Percentiles rank a stretch among this genome's conserved stretches.
phyloP scores from a whole-genome alignment of 30 jellyfish, hydroid and myxozoan genomes.

The Clytia hemisphaerica region DNA sequence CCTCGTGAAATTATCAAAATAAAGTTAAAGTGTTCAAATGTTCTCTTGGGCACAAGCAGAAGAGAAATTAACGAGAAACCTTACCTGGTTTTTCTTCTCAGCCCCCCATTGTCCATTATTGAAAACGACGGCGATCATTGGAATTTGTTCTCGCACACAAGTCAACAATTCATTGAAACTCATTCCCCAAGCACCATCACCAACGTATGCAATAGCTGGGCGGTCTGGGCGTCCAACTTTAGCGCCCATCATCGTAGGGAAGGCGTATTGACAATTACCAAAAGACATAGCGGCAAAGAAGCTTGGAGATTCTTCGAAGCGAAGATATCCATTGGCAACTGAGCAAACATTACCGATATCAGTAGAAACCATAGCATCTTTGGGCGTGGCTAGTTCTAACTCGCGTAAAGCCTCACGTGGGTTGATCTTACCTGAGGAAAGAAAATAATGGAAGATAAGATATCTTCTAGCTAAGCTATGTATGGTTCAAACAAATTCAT shows the following conservation, averaged over 20 bases:
- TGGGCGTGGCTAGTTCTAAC: conserved; percentile 71
- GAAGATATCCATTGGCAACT: conserved; percentile 54
- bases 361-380: conserved; percentile 65
- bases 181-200: conserved; percentile 97
- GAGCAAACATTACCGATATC: conserved; percentile 81
- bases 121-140: conserved; percentile 71
- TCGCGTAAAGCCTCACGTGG: conserved; percentile 72
- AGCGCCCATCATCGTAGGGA: conserved; percentile 79
- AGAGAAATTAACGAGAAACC: neutral
- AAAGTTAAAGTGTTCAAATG: neutral
- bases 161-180: conserved; percentile 58
- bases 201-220: conserved; percentile 81
- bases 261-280: conserved; percentile 75
- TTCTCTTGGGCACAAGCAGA: neutral
- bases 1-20: neutral
- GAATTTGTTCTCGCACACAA: conserved; percentile 59
- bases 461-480: too few relatives aligned
- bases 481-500: too few relatives aligned
- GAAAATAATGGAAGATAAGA: too few relatives aligned
- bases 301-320: conserved; percentile 55
- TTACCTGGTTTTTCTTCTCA: conserved; percentile 75
- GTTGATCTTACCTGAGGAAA: conserved; percentile 22
- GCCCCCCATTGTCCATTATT: conserved; percentile 83
- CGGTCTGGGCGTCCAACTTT: conserved; percentile 67
- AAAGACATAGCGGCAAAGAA: conserved; percentile 80